A percentile compares a stretch with the other conserved stretches of the same genome.
Conservation (phyloP, 1,140 invertebrate genomes). For the Portunus trituberculatus region DNA sequence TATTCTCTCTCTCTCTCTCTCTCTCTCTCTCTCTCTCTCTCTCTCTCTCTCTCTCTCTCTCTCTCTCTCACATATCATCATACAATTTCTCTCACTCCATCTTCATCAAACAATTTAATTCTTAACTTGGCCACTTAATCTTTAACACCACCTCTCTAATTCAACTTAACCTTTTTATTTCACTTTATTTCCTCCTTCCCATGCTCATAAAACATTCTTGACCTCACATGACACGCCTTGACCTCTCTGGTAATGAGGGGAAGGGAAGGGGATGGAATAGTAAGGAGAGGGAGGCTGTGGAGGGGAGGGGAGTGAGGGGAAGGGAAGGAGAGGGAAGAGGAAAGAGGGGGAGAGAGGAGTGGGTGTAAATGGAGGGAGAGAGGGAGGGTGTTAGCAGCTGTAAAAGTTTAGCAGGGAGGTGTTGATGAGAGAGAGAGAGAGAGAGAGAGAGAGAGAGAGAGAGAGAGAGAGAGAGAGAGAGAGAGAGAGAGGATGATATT, state of each 20-base stretch:
- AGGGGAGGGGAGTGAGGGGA: no score
- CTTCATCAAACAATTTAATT: not conserved
- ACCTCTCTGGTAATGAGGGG: no score
- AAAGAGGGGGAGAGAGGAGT: no score
- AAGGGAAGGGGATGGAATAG: no score
- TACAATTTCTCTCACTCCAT: not conserved
- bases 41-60: no score
- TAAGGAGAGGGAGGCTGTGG: no score
- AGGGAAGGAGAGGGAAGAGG: no score
- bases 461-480: no score
- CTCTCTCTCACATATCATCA: no score
- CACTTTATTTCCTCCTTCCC: not conserved
- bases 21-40: no score
- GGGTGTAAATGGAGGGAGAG: not conserved
- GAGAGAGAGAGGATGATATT: no score
- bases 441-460: not conserved
- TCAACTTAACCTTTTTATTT: not conserved
- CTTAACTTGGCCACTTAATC: not conserved
- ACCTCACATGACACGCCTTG: not conserved
- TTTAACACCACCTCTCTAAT: not conserved
- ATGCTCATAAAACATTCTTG: not conserved
- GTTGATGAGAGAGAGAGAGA: conserved; percentile 17
- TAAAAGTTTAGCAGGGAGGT: not conserved
- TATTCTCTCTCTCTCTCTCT: no score
- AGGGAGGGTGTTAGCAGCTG: not conserved